Percentiles rank a stretch among this genome's conserved stretches.
Conservation (phyloP, 1,140 invertebrate genomes). For the Aphelinus certus region DNA sequence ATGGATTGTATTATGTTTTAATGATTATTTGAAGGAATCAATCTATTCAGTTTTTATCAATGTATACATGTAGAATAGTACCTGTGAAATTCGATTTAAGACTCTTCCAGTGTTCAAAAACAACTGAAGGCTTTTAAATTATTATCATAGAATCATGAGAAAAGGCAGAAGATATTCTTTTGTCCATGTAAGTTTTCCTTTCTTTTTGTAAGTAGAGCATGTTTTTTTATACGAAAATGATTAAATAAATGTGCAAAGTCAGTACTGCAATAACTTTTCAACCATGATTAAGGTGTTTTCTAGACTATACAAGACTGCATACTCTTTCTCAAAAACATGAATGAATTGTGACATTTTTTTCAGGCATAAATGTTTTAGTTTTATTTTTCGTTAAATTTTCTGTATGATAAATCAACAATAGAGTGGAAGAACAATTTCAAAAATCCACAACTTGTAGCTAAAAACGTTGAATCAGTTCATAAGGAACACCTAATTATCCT, state of each 20-base stretch:
- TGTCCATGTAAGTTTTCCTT: conserved; percentile 31
- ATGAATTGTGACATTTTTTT: conserved; percentile 52
- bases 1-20: conserved; percentile 32
- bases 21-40: conserved; percentile 26
- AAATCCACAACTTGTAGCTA: conserved; percentile 1
- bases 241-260: conserved; percentile 33
- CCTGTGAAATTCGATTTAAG: conserved; percentile 28
- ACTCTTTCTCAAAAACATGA: conserved; percentile 51
- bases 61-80: conserved; percentile 34
- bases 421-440: background rate
- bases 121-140: conserved; percentile 33
- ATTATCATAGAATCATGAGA: conserved; percentile 20
- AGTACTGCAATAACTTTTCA: conserved; percentile 38
- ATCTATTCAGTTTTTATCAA: conserved; percentile 25
- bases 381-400: conserved; percentile 4
- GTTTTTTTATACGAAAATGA: conserved; percentile 40
- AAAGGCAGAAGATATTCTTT: conserved; percentile 36
- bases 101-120: conserved; percentile 24
- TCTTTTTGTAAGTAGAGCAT: conserved; percentile 36
- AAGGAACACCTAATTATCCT: conserved; percentile 50
- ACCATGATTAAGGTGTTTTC: conserved; percentile 37
- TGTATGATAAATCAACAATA: background rate
- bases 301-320: conserved; percentile 53
- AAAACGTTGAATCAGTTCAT: conserved; percentile 34
- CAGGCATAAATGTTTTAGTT: conserved; percentile 43